A percentile compares a stretch with the other conserved stretches of the same genome.
phyloP scores from a whole-genome alignment of 1,140 invertebrate species.

The Lucilia cuprina region DNA sequence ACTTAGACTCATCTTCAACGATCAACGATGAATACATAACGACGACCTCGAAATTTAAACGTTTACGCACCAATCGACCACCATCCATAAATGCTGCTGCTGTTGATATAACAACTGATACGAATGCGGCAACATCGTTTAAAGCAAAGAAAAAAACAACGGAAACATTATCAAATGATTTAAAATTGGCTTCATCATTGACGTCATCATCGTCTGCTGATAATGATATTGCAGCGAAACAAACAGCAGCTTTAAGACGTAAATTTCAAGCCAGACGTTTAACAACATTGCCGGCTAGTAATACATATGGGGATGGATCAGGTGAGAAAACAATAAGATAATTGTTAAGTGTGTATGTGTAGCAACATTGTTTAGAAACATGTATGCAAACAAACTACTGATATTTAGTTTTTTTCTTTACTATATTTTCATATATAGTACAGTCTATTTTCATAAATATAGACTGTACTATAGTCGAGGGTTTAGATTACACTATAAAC shows the following conservation, averaged over 20 bases:
- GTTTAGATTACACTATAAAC: too few relatives aligned
- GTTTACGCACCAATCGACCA: conserved; percentile 15
- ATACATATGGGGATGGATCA: conserved; percentile 49
- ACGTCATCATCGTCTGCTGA: conserved; percentile 35
- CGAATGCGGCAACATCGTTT: conserved; percentile 5
- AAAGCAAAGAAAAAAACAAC: background rate
- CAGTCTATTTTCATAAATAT: too few relatives aligned
- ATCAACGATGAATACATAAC: background rate
- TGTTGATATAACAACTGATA: conserved; percentile 13
- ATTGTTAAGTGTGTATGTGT: background rate
- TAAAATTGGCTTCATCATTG: conserved; percentile 41
- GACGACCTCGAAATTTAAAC: conserved; percentile 29
- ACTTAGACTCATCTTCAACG: background rate
- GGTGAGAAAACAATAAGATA: conserved; percentile 1
- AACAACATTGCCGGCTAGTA: conserved; percentile 45
- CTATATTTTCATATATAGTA: too few relatives aligned
- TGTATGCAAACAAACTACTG: background rate
- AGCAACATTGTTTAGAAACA: conserved; percentile 9
- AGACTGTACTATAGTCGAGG: too few relatives aligned
- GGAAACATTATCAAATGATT: conserved; percentile 4
- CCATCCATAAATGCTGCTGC: background rate
- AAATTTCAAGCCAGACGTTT: conserved; percentile 57
- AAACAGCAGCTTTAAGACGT: conserved; percentile 49
- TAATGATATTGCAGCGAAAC: conserved; percentile 17
- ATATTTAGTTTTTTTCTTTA: too few relatives aligned